Base-by-base conservation (phyloP, 2,888 invertebrate species). In the Ophion obscuratus region DNA sequence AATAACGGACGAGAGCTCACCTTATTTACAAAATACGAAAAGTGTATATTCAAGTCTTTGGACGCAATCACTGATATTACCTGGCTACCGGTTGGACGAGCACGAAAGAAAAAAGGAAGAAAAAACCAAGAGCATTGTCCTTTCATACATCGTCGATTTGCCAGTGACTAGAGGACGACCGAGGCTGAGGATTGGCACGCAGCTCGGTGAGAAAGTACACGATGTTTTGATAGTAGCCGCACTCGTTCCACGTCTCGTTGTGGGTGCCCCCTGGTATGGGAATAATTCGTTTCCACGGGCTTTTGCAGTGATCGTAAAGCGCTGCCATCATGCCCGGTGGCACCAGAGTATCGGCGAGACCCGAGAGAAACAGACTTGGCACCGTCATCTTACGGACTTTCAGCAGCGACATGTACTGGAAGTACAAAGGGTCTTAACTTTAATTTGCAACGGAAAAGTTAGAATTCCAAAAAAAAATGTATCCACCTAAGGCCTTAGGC, bases 211-310 rank as follows among this genome's bases (percentile, higher is more conserved):
- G 86, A 84, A 93, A 93, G 59, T 88, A 83, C 74, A 78, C 88
- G 87, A 94, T 91, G 75, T 90, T 90, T 83, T 95, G 93, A 91
- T 96, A 97, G 90, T 98, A 99, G 87, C 97, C 97, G 86, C 97
- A 96, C 90, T 97, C 96, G 84, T 97, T 97, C 99, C 99, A 99
- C 0, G 99, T 99, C 94, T 99, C 98, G 92, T 99, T 99, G 94
- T 99, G 99, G 0, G 98, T 97, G 1, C 99, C 99, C 27, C 96
- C 96, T 2, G 96, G 96, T 93, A 99, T 96, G 91, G 97, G 96
- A 31, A 97, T 94, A 67, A 99, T 94, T 88, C 97, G 96, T 94
- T 99, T 99, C 89, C 96, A 95, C 31, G 96, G 94, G 87, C 98
- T 97, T 53, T 96, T 96, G 92, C 98, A 98, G 68, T 96, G 95